A percentile compares a stretch with the other conserved stretches of the same genome.
Conservation (phyloP, 2,888 invertebrate species). For the Nomada goodeniana region DNA sequence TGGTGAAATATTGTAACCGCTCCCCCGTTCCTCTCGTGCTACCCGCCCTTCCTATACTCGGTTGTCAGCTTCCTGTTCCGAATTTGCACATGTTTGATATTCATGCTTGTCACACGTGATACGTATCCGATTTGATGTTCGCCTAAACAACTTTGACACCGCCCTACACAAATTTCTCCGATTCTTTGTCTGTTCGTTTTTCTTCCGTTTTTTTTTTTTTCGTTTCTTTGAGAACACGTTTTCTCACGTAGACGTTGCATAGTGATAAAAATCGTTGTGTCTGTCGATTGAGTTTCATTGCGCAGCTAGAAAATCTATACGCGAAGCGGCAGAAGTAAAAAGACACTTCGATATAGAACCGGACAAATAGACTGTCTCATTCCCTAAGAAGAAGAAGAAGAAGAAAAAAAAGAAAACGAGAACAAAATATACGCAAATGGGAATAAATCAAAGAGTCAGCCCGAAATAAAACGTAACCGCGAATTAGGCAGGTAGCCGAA, state of each 20-base stretch:
- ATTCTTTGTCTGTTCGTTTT: background rate
- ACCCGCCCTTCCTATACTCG: conserved; percentile 1
- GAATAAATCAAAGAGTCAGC: no score
- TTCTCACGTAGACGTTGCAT: background rate
- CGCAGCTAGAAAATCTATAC: no score
- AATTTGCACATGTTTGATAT: conserved; percentile 63
- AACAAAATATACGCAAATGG: no score
- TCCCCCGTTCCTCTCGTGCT: conserved; percentile 28
- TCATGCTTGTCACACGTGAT: conserved; percentile 42
- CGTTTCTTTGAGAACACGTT: background rate
- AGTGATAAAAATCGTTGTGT: no score
- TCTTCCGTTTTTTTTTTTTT: background rate
- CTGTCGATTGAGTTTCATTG: no score
- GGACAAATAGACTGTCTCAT: no score
- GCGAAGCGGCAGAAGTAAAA: no score
- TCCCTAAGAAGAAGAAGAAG: background rate
- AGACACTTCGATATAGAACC: no score
- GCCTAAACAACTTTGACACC: conserved; percentile 39
- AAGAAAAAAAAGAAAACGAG: background rate
- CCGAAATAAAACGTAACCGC: no score
- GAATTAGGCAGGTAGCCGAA: background rate
- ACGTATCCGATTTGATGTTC: conserved; percentile 20
- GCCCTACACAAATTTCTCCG: background rate
- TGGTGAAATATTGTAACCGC: conserved; percentile 31
- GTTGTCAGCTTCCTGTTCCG: conserved; percentile 49